These are phyloP conservation scores for Polydrusus cervinus DNA, from an alignment of 2,888 invertebrate genomes.

Conservation along the genomic window DNA sequence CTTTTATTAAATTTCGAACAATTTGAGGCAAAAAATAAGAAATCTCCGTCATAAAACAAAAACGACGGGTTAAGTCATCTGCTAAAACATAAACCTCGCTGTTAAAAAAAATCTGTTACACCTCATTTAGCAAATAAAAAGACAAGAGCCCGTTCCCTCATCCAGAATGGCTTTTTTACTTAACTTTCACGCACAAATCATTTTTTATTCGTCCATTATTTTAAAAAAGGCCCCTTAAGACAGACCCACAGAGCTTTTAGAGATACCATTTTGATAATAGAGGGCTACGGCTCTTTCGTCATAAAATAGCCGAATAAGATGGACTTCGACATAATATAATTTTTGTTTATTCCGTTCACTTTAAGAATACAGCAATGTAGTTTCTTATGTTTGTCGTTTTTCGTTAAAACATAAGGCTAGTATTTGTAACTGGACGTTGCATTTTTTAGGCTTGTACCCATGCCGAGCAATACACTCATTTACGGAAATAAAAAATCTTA, in stretches of 20 bases:
- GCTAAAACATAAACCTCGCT: conserved; percentile 27
- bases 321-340: too few species aligned
- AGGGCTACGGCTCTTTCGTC: conserved; percentile 14
- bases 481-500: too few species aligned
- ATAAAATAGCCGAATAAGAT: neutral
- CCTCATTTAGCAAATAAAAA: conserved; percentile 31
- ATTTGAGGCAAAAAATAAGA: conserved; percentile 18
- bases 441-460: too few species aligned
- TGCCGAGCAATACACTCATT: too few species aligned
- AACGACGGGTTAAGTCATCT: conserved; percentile 24
- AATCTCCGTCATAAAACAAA: conserved; percentile 11
- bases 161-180: conserved; percentile 40
- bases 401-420: too few species aligned
- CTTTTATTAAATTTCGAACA: conserved; percentile 16
- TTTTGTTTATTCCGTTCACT: too few species aligned
- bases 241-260: conserved; percentile 20
- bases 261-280: conserved; percentile 40
- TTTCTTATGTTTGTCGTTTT: too few species aligned
- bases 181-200: conserved; percentile 41
- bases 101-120: conserved; percentile 31
- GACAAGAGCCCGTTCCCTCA: conserved; percentile 17
- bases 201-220: conserved; percentile 37
- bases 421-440: too few species aligned
- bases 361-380: too few species aligned
- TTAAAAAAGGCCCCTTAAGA: conserved; percentile 24